phyloP scores from a whole-genome alignment of 2,113 vertebrate genomes.

The Phyllopteryx taeniolatus region DNA sequence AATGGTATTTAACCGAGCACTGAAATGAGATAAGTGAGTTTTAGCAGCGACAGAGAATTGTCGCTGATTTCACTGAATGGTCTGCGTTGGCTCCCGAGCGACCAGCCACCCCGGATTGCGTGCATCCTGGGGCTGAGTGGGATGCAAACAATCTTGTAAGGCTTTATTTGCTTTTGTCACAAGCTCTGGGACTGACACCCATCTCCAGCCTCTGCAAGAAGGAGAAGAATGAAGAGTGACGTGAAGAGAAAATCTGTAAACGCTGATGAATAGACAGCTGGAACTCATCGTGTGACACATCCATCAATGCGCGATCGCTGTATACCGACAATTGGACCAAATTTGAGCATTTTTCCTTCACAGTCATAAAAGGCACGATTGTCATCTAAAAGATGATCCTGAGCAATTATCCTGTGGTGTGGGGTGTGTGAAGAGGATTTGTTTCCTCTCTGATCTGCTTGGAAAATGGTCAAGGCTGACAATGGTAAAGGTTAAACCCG shows the following conservation, averaged over 20 bases:
- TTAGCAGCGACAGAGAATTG: constrained; percentile 33
- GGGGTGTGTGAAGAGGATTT: too few species aligned
- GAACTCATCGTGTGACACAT: constrained; percentile 52
- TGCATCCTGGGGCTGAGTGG: constrained; percentile 20
- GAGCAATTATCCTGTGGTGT: too few species aligned
- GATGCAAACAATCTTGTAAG: constrained; percentile 48
- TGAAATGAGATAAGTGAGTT: constrained; percentile 58
- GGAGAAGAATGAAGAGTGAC: not conserved
- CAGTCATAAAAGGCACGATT: not conserved
- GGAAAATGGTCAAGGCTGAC: too few species aligned
- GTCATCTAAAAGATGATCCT: too few species aligned
- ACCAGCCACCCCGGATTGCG: constrained; percentile 42
- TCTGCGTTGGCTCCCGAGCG: constrained; percentile 54
- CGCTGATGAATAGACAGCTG: constrained; percentile 51
- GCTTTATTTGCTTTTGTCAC: constrained; percentile 23
- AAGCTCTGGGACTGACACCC: constrained; percentile 21
- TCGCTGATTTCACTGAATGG: constrained; percentile 66
- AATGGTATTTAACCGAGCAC: constrained; percentile 50
- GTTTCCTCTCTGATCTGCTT: too few species aligned
- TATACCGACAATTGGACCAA: constrained; percentile 36
- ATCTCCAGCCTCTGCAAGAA: too few species aligned
- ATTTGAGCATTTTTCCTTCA: not conserved
- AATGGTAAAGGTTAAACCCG: too few species aligned
- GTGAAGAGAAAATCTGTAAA: not conserved
- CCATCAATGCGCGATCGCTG: constrained; percentile 54